Evolutionary conservation across 2,888 invertebrate species (phyloP), one percentile per base, ranked within the genome.

Genomic region (Apomyelois bistriatella): DNA sequence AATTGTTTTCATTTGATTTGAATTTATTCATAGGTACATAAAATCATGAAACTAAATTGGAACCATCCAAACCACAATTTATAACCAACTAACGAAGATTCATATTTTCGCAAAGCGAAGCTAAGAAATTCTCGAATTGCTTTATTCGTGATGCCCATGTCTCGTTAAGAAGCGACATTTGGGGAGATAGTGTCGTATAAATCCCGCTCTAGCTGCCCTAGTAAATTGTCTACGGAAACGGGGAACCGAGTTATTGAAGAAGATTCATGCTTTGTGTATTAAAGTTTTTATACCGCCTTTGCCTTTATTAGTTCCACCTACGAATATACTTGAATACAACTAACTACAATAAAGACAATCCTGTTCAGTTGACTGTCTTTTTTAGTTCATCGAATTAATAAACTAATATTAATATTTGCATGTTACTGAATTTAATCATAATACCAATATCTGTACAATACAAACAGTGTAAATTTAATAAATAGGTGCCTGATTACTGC

Each of bases 111-210:
- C 22, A 37, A 37, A 22, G 22, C 37, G 10, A 35, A 36, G 22
- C 48, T 48, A 48, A 40, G 50, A 40, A 41, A 13, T 16, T 41
- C 30, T 50, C 40, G 54, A 54, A 54, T 57, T 54, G 50, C 52
- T 55, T 52, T 32, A 53, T 56, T 55, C 49, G 53, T 57, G 52
- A 48, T 52, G 56, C 37, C 53, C 57, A 53, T 56, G 53, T 55
- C 56, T 57, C 36, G 58, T 65, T 63, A 62, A 69, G 68, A 60
- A 72, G 68, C 60, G 59, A 61, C 64, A 59, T 64, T 65, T 58
- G 58, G 61, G 62, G 63, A 70, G 60, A 64, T 68, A 67, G 58
- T 62, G 67, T 65, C 66, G 59, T 64, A 70, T 73, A 75, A 74
- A 72, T 73, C 70, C 60, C 58, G 58, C 63, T 64, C 59, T 60